These are phyloP conservation scores for Chrysaora quinquecirrha DNA, from an alignment of 30 jellyfish, hydroid and myxozoan genomes.

Conservation along the genomic window DNA sequence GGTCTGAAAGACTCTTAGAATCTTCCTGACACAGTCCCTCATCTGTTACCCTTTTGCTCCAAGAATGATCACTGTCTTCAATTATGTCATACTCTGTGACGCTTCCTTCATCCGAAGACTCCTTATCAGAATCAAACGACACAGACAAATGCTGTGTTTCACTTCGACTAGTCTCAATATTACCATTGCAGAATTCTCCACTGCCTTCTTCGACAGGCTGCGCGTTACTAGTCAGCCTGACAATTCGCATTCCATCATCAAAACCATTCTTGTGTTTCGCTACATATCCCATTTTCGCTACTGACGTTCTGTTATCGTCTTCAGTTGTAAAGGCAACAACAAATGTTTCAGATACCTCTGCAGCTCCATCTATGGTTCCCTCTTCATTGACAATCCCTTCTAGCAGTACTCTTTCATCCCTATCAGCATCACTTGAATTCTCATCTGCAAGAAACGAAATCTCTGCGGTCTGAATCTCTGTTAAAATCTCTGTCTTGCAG, in stretches of 20 bases:
- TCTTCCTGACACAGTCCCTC: no score
- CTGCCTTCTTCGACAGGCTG: conserved; percentile 2
- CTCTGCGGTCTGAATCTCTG: not conserved
- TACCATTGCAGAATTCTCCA: no score
- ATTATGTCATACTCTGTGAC: no score
- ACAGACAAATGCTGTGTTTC: not conserved
- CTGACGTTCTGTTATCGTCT: not conserved
- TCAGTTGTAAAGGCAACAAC: not conserved
- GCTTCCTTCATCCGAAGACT: no score
- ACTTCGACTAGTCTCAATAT: no score
- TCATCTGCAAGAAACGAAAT: not conserved
- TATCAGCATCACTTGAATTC: not conserved
- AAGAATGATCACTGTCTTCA: no score
- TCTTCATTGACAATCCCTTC: not conserved
- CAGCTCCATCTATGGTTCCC: not conserved
- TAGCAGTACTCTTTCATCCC: not conserved
- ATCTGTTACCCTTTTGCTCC: no score
- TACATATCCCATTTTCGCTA: not conserved
- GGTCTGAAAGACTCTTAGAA: no score
- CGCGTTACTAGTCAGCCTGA: not conserved
- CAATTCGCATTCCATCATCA: not conserved
- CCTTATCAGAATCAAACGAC: not conserved
- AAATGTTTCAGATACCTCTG: not conserved
- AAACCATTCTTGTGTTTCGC: not conserved
- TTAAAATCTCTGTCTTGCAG: no score